A percentile compares a stretch with the other conserved stretches of the same genome.
These are phyloP conservation scores for Nesometra sesokonis DNA, from an alignment of 35 echinoderm and acorn worm species.

Conservation along the genomic window DNA sequence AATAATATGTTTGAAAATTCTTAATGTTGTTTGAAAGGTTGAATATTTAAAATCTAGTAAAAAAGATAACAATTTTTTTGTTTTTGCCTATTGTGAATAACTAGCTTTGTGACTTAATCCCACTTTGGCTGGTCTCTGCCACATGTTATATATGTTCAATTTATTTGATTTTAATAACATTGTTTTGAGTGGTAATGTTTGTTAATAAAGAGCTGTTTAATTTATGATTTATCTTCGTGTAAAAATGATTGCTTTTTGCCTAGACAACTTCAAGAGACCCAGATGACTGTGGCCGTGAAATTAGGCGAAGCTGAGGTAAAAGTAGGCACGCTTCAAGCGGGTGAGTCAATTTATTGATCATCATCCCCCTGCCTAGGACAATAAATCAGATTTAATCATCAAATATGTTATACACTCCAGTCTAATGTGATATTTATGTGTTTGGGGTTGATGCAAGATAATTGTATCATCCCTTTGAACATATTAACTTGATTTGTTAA, in stretches of 20 bases:
- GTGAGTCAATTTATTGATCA: constrained; percentile 15
- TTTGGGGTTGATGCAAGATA: background rate
- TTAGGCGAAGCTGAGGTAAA: constrained; percentile 96
- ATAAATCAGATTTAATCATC: background rate
- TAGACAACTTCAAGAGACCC: constrained; percentile 88
- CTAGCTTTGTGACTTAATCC: too few species aligned
- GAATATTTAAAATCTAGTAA: too few species aligned
- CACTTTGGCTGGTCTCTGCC: too few species aligned
- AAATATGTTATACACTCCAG: too few species aligned
- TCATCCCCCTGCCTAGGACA: background rate
- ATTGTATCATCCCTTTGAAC: background rate
- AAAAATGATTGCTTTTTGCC: background rate
- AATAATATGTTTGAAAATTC: too few species aligned
- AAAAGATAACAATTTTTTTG: too few species aligned
- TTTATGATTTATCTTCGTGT: background rate
- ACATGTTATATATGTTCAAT: too few species aligned
- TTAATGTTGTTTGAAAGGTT: too few species aligned
- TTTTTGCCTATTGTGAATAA: too few species aligned
- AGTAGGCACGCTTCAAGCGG: constrained; percentile 62
- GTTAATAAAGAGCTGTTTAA: too few species aligned
- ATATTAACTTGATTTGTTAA: background rate
- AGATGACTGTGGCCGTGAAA: constrained; percentile 75
- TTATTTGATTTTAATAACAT: too few species aligned
- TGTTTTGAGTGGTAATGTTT: too few species aligned
- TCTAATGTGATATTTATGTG: background rate